phyloP scores from a whole-genome alignment of 2,888 invertebrate species.

The Tachina grossa region DNA sequence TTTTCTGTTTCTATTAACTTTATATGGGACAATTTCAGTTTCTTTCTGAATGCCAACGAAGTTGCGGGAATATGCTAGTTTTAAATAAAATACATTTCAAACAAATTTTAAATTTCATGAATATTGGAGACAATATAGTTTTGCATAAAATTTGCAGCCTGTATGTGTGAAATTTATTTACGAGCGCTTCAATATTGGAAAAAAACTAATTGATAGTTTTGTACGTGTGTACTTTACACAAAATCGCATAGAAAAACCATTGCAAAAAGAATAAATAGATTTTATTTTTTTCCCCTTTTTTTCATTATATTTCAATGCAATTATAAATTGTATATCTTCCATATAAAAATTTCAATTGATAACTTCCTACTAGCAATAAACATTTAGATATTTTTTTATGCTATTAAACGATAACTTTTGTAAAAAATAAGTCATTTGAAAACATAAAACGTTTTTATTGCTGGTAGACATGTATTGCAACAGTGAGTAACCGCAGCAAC shows the following conservation, averaged over 20 bases:
- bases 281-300: background rate
- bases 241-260: background rate
- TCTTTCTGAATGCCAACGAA: too few species aligned
- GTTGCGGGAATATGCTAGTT: too few species aligned
- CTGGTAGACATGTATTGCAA: conserved; percentile 14
- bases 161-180: background rate
- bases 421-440: conserved; percentile 27
- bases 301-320: conserved; percentile 29
- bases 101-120: too few species aligned
- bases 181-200: background rate
- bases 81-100: too few species aligned
- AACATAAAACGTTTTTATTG: conserved; percentile 39
- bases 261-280: background rate
- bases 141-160: too few species aligned
- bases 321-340: conserved; percentile 47
- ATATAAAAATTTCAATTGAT: conserved; percentile 30
- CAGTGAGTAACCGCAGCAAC: conserved; percentile 8
- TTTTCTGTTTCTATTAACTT: too few species aligned
- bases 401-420: conserved; percentile 20
- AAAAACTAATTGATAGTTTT: background rate
- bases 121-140: too few species aligned
- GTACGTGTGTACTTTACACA: background rate
- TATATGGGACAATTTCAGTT: too few species aligned
- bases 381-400: background rate
- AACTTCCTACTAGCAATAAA: conserved; percentile 51